These are phyloP conservation scores for Cryptus viduatorius DNA, from an alignment of 2,888 invertebrate genomes.

Conservation along the genomic window DNA sequence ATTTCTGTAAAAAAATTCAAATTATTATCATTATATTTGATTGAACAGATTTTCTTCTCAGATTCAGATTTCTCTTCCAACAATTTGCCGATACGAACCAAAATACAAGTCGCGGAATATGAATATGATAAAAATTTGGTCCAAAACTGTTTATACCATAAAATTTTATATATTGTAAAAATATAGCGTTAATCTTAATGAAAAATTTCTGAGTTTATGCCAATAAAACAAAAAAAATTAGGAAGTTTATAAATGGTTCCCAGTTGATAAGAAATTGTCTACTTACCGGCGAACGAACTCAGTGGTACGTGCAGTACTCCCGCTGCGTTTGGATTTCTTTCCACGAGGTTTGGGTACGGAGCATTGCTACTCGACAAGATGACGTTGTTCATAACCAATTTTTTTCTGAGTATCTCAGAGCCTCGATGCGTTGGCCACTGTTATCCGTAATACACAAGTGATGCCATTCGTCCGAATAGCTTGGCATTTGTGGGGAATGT, in stretches of 20 bases:
- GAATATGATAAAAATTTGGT: too few relatives aligned
- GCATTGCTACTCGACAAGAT: constrained; percentile 56
- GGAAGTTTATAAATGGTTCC: too few relatives aligned
- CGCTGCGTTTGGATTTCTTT: constrained; percentile 71
- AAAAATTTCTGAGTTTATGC: too few relatives aligned
- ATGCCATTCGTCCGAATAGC: background rate
- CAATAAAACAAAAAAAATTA: too few relatives aligned
- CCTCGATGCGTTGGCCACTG: constrained; percentile 3
- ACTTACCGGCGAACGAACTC: constrained; percentile 79
- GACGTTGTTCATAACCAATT: constrained; percentile 70
- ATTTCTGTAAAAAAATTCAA: constrained; percentile 88
- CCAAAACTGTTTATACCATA: too few relatives aligned
- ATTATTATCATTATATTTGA: background rate
- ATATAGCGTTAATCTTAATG: too few relatives aligned
- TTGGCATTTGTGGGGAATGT: background rate
- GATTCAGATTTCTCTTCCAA: too few relatives aligned
- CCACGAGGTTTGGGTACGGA: constrained; percentile 67
- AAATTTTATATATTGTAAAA: background rate
- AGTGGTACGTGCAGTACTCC: constrained; percentile 78
- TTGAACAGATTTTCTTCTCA: too few relatives aligned
- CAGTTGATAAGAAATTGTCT: constrained; percentile 8
- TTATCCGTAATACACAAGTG: constrained; percentile 18
- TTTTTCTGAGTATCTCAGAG: background rate
- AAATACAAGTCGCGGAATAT: too few relatives aligned
- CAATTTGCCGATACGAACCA: too few relatives aligned